Percentiles rank a stretch among this genome's conserved stretches.
Conservation (phyloP, 2,113 vertebrate species). For the Passer domesticus region DNA sequence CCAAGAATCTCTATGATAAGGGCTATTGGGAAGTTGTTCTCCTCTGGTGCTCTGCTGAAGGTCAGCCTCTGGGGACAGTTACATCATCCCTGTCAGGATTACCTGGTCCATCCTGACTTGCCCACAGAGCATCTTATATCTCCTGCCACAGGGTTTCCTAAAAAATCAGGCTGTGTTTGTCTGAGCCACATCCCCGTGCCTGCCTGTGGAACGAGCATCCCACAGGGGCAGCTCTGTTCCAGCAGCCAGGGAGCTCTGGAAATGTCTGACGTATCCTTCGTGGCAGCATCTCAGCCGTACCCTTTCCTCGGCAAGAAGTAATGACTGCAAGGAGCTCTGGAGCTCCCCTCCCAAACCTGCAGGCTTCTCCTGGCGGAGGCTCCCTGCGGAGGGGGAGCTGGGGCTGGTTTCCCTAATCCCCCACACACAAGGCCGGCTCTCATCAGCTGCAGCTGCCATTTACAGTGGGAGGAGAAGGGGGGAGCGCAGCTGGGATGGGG, state of each 20-base stretch:
- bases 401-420: slow-evolving; percentile 6
- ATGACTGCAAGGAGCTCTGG: background rate
- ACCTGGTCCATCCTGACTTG: background rate
- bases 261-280: background rate
- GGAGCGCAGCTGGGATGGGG: accelerated
- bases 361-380: background rate
- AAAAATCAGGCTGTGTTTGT: background rate
- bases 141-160: slow-evolving; percentile 19
- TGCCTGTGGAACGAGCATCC: background rate
- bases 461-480: background rate
- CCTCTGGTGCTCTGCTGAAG: background rate
- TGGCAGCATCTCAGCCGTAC: background rate
- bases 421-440: background rate
- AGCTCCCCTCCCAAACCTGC: background rate
- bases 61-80: background rate
- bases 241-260: background rate
- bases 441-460: background rate
- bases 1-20: background rate
- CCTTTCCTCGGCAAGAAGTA: background rate
- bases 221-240: background rate
- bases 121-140: background rate
- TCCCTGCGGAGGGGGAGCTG: background rate
- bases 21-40: background rate
- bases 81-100: background rate
- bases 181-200: background rate